Base-by-base conservation (phyloP, 2,113 vertebrate genomes). In the Spea multiplicata region DNA sequence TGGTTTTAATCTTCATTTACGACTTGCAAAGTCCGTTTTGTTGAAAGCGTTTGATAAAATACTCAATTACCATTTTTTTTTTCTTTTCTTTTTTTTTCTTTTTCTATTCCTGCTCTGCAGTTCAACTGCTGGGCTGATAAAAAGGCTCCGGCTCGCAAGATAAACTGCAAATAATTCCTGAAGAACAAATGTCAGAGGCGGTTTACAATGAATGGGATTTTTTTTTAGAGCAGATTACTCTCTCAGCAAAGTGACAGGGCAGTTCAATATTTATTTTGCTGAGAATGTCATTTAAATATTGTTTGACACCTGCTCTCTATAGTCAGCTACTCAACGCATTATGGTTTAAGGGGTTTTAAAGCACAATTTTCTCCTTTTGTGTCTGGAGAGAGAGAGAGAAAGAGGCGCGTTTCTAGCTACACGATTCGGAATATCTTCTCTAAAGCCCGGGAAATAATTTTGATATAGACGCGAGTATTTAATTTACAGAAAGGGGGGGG, bases 1-100 rank as follows among this genome's bases (percentile, higher is more conserved):
- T 85, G 87, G 89, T 89, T 92, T 93, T 94, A 94, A 93, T 94
- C 91, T 95, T 94, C 90, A 93, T 93, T 94, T 92, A 91, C 52
- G 85, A 91, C 89, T 93, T 86, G 85, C 86, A 92, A 91, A 90
- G 89, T 93, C 88, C 83, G 74, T 93, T 93, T 90, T 91, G 87
- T 90, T 90, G 87, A 88, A 91, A 91, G 89, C 84, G 47, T 93
- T 91, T 91, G 92, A 93, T 93, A 94, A 94, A 94, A 93, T 90
- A 91, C 88, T 91, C 90, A 92, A 92, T 93, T 93, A 93, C 88
- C 89, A 85, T 88, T 91, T 93, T 90, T 87, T 90, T 88, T 83
- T 84, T n/a, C n/a, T 62, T 84, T 81, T 83, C 73, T 50, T 55
- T 64, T 64, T 81, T 30, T 30, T 66, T 84, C 2, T 30, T 30